Percentiles rank a stretch among this genome's conserved stretches.
These are phyloP conservation scores for Patella pellucida DNA, from an alignment of 2,888 invertebrate genomes.

Conservation along the genomic window DNA sequence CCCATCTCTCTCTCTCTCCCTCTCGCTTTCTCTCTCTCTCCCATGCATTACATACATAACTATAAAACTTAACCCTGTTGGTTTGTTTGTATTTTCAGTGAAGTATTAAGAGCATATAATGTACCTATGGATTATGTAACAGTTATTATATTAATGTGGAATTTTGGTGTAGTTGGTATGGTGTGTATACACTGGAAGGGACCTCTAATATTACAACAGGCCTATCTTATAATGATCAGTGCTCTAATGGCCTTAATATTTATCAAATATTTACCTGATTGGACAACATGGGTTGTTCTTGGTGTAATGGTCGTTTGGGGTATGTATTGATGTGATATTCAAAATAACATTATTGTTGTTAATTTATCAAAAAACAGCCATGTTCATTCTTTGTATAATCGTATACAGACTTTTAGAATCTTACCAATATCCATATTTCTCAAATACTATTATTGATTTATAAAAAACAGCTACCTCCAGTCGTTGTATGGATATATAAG, in stretches of 20 bases:
- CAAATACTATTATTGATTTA: too few species aligned
- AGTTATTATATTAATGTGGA: slow-evolving; percentile 91
- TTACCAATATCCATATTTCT: too few species aligned
- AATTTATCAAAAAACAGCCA: too few species aligned
- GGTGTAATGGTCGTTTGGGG: slow-evolving; percentile 99
- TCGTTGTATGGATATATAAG: too few species aligned
- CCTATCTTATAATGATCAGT: slow-evolving; percentile 96
- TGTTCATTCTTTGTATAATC: too few species aligned
- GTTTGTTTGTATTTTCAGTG: slow-evolving; percentile 75
- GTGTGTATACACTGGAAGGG: slow-evolving; percentile 99
- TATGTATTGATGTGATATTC: slow-evolving; percentile 71
- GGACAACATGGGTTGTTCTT: slow-evolving; percentile 98
- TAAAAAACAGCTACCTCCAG: too few species aligned
- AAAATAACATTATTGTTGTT: too few species aligned
- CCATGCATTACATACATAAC: not conserved
- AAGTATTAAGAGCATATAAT: slow-evolving; percentile 92
- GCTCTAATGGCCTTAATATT: slow-evolving; percentile 98
- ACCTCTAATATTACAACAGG: slow-evolving; percentile 89
- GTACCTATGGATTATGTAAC: slow-evolving; percentile 96
- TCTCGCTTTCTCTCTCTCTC: too few species aligned
- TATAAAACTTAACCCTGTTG: too few species aligned
- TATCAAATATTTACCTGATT: slow-evolving; percentile 98
- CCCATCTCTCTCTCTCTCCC: too few species aligned
- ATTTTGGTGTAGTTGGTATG: slow-evolving; percentile 94
- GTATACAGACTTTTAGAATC: too few species aligned